Percentiles rank a stretch among this genome's conserved stretches.
phyloP scores from a whole-genome alignment of 2,888 invertebrate species.

The Nemotelus pantherinus region DNA sequence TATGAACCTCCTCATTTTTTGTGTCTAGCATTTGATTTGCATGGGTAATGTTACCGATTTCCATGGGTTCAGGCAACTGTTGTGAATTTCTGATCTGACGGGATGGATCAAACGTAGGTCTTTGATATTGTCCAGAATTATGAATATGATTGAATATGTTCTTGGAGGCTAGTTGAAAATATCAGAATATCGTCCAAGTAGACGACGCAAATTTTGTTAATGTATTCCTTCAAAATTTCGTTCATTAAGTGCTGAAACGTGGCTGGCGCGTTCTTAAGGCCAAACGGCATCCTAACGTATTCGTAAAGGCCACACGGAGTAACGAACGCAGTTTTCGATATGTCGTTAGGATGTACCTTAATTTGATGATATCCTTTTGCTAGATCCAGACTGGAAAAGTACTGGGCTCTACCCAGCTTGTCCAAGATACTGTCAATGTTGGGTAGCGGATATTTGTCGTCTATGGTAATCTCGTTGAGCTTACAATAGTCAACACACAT shows the following conservation, averaged over 20 bases:
- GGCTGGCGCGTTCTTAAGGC: constrained; percentile 6
- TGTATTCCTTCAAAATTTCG: no score
- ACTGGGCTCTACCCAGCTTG: constrained; percentile 42
- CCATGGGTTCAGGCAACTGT: not conserved
- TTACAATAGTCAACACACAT: constrained; percentile 46
- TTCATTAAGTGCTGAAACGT: constrained; percentile 19
- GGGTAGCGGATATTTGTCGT: constrained; percentile 44
- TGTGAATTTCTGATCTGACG: not conserved
- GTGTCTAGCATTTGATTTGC: not conserved
- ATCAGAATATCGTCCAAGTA: no score
- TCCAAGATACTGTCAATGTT: constrained; percentile 48
- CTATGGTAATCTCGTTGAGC: constrained; percentile 40
- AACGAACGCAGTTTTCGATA: not conserved
- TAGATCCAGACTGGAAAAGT: not conserved
- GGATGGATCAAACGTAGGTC: not conserved
- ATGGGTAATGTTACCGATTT: not conserved
- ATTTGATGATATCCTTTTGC: constrained; percentile 49
- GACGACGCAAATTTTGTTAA: no score
- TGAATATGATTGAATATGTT: no score
- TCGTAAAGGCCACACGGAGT: constrained; percentile 17
- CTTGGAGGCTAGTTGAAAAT: no score
- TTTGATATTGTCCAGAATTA: not conserved
- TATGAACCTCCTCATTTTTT: constrained; percentile 14
- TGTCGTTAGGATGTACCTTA: not conserved
- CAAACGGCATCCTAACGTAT: not conserved